These are phyloP conservation scores for Stenolophus ochropezus DNA, from an alignment of 2,888 invertebrate genomes.

Conservation along the genomic window DNA sequence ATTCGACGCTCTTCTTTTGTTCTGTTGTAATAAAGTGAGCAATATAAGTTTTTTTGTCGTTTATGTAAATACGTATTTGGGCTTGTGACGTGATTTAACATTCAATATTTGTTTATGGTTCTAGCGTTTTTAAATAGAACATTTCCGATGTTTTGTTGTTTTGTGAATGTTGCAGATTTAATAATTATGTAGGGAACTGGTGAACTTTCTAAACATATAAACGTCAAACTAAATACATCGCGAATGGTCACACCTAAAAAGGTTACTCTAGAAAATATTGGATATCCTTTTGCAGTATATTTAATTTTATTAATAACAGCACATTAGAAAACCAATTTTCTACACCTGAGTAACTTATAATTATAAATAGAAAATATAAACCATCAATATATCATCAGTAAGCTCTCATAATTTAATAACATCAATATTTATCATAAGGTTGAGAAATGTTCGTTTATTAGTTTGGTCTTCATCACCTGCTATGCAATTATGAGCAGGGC, in stretches of 20 bases:
- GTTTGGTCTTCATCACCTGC: slow-evolving; percentile 13
- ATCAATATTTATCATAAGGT: slow-evolving; percentile 32
- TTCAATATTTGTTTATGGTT: slow-evolving; percentile 17
- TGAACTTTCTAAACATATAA: slow-evolving; percentile 11
- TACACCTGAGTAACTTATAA: background rate
- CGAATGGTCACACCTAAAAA: background rate
- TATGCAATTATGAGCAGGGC: slow-evolving; percentile 7
- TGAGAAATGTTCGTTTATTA: slow-evolving; percentile 26
- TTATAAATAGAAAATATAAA: slow-evolving; percentile 8
- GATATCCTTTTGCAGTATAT: background rate
- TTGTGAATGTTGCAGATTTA: background rate
- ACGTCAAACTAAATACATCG: slow-evolving; percentile 11
- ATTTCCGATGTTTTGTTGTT: background rate
- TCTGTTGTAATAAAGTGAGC: slow-evolving; percentile 42
- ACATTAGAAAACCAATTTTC: slow-evolving; percentile 26
- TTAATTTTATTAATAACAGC: background rate
- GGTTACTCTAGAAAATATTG: background rate
- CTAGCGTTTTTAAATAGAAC: background rate
- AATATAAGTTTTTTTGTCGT: slow-evolving; percentile 41
- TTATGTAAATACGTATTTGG: slow-evolving; percentile 34
- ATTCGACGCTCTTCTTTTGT: slow-evolving; percentile 35
- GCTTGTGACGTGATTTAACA: slow-evolving; percentile 24
- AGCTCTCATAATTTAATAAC: slow-evolving; percentile 23
- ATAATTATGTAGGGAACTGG: background rate
- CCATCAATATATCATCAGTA: background rate